These are phyloP conservation scores for Rhagium mordax DNA, from an alignment of 2,888 invertebrate species.

Conservation along the genomic window DNA sequence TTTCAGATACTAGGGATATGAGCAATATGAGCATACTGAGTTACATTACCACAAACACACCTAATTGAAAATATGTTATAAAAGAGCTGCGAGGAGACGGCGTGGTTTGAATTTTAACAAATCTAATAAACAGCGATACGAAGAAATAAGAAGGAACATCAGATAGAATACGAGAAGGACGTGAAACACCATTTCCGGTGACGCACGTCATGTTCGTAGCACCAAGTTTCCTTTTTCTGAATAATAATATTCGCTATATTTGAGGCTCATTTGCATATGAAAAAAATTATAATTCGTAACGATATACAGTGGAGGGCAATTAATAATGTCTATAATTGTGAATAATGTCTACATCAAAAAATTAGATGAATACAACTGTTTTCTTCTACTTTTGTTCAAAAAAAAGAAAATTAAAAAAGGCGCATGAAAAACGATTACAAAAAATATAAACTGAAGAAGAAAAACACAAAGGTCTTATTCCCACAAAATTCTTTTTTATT, in stretches of 20 bases:
- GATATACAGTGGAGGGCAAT: too few species aligned
- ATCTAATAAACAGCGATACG: slow-evolving; percentile 1
- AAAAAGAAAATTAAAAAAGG: too few species aligned
- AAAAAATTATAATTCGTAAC: too few species aligned
- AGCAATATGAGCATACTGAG: not conserved
- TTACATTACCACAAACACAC: not conserved
- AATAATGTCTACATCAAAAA: too few species aligned
- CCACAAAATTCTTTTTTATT: too few species aligned
- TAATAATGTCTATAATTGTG: too few species aligned
- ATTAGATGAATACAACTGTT: too few species aligned
- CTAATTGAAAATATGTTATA: not conserved
- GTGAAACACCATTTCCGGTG: not conserved
- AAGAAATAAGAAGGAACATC: not conserved
- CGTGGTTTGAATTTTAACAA: not conserved
- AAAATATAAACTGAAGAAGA: too few species aligned
- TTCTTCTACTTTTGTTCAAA: too few species aligned
- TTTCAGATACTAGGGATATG: not conserved
- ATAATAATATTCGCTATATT: not conserved
- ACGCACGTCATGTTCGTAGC: not conserved
- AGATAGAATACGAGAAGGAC: not conserved
- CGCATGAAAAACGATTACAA: too few species aligned
- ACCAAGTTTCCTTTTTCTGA: not conserved
- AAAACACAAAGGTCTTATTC: too few species aligned
- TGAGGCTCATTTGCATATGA: not conserved
- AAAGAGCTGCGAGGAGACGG: not conserved